phyloP scores from a whole-genome alignment of 2,797 vertebrate species.

The Atherinosoma microstoma region DNA sequence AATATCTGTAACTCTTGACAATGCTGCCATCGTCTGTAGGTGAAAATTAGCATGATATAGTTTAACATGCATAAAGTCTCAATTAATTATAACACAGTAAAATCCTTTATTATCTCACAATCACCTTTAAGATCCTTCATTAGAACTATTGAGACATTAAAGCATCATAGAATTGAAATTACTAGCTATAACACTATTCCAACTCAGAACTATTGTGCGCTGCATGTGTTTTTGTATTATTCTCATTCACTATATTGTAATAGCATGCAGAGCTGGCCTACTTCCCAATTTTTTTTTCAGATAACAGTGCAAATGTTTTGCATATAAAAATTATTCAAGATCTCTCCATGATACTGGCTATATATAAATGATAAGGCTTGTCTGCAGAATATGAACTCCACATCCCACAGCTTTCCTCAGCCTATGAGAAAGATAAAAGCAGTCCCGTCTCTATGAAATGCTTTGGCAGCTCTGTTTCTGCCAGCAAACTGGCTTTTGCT shows the following conservation, averaged over 20 bases:
- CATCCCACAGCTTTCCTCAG: constrained; percentile 75
- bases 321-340: constrained; percentile 74
- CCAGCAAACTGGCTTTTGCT: constrained; percentile 74
- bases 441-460: constrained; percentile 75
- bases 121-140: background rate
- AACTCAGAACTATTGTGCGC: constrained; percentile 14
- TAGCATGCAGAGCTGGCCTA: constrained; percentile 65
- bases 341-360: constrained; percentile 74
- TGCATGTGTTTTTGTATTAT: constrained; percentile 13
- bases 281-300: constrained; percentile 54
- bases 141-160: background rate
- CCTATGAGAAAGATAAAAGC: constrained; percentile 84
- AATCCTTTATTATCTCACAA: background rate
- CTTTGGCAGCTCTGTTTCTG: constrained; percentile 81
- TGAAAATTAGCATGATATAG: background rate
- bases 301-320: constrained; percentile 74
- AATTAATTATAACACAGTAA: background rate
- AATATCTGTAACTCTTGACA: background rate
- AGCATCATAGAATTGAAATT: background rate
- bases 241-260: constrained; percentile 43
- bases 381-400: constrained; percentile 78
- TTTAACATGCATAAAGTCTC: background rate
- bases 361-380: constrained; percentile 84
- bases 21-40: background rate
- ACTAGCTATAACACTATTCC: constrained; percentile 14